Evolutionary conservation across 2,888 invertebrate species (phyloP).

Genomic region (Rapana venosa): DNA sequence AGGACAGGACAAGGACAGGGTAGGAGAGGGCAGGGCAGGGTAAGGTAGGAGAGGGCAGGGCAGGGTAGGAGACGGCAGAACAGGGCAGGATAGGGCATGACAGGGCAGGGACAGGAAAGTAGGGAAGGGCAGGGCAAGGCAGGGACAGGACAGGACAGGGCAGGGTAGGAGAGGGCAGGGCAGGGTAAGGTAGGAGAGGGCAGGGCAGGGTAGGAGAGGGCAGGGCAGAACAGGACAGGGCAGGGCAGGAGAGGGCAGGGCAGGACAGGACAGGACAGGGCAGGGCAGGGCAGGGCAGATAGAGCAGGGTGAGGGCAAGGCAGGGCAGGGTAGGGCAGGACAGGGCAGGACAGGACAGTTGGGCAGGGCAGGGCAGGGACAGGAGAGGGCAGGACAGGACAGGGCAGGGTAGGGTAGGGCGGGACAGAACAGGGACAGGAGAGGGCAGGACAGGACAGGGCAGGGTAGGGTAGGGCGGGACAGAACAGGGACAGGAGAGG

Average conservation of each 20-base stretch:
- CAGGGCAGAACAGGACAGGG: background rate
- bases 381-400: no score
- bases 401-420: background rate
- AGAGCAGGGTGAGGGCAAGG: background rate
- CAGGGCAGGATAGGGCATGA: no score
- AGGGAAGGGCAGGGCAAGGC: background rate
- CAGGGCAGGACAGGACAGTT: background rate
- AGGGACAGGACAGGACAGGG: background rate
- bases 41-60: background rate
- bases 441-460: background rate
- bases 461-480: background rate
- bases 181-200: background rate
- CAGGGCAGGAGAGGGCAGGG: background rate
- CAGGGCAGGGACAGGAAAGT: background rate
- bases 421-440: background rate
- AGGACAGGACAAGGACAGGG: background rate
- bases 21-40: background rate
- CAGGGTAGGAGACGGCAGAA: background rate
- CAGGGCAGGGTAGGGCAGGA: background rate
- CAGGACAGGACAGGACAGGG: background rate
- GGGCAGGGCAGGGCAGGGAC: background rate
- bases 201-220: background rate
- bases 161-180: background rate
- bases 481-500: no score
- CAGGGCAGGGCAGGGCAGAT: no score